Conservation (phyloP, 2,797 vertebrate genomes). For the Anomalospiza imberbis region DNA sequence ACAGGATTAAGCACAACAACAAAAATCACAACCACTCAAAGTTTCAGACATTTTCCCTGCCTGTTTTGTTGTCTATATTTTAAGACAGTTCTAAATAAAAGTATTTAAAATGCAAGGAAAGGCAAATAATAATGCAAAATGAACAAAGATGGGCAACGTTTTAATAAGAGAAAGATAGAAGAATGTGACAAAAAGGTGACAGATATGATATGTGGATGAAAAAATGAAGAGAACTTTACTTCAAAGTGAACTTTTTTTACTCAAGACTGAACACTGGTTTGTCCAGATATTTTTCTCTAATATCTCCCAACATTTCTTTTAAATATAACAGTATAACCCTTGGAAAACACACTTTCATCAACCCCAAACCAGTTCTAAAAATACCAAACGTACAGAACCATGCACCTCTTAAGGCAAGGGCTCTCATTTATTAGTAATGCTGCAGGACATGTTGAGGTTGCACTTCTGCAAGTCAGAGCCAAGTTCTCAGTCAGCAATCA, state of each 20-base stretch:
- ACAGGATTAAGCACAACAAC: background rate
- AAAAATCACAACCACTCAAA: background rate
- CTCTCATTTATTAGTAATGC: background rate
- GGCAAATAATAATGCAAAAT: background rate
- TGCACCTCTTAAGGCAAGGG: accelerated
- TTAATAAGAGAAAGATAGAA: background rate
- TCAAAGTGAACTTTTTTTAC: background rate
- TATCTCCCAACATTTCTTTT: background rate
- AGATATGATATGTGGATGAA: background rate
- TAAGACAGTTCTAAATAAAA: background rate
- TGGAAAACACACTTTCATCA: background rate
- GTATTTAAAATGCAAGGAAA: background rate
- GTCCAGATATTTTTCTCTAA: background rate
- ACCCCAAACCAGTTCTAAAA: background rate
- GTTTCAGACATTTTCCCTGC: background rate
- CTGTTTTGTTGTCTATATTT: background rate
- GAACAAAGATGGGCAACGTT: background rate
- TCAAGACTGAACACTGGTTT: background rate
- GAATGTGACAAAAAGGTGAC: background rate
- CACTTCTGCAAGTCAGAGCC: background rate
- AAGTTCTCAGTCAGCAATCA: background rate
- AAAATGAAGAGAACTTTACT: background rate
- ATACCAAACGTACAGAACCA: background rate
- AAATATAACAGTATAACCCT: background rate
- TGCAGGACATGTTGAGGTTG: background rate